Evolutionary conservation across 2,888 invertebrate species (phyloP), one percentile per base, ranked within the genome.

Genomic region (Seira musarum): DNA sequence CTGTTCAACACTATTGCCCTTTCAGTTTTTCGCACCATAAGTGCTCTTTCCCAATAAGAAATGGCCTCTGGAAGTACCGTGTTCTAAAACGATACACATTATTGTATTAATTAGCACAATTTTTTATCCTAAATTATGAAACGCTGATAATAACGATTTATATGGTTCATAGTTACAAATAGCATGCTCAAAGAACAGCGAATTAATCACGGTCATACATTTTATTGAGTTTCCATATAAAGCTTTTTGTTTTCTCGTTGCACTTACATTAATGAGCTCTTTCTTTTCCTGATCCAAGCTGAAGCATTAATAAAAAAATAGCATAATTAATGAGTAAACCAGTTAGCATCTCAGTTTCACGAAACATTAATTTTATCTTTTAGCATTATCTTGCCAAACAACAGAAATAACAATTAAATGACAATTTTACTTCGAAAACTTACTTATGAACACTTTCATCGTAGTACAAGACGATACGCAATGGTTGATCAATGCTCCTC

Each of bases 31-130:
- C 96, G 92, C 1, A 98, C 97, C 91, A 94, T 94, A 76, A 98
- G 90, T 0, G 97, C 96, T 88, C 93, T 92, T 89, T 97, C 95
- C 98, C 98, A 98, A 90, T 96, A 98, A 85, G 93, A 93, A 0
- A 97, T 95, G 61, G 98, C 98, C 88, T 95, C 93, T 0, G 97
- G 96, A 85, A 98, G 89, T 83, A 97, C 94, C 68, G 95, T 95
- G 88, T 95, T 87, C 89, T 89, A 84, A 2, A 70, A 53, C 6
- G 13, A 40, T 40, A 40, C 6, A 40, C 40, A 13, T 40, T n/a
- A 49, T 22, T 2, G 60, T 5, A 10, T 10, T 69, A 24, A 22
- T 17, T 60, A 63, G 17, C 19, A 49, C n/a, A n/a, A n/a, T n/a
- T n/a, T n/a, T n/a, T n/a, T n/a, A n/a, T n/a, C n/a, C n/a, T n/a